phyloP scores from a whole-genome alignment of 2,113 vertebrate species.

The Struthidea cinerea region DNA sequence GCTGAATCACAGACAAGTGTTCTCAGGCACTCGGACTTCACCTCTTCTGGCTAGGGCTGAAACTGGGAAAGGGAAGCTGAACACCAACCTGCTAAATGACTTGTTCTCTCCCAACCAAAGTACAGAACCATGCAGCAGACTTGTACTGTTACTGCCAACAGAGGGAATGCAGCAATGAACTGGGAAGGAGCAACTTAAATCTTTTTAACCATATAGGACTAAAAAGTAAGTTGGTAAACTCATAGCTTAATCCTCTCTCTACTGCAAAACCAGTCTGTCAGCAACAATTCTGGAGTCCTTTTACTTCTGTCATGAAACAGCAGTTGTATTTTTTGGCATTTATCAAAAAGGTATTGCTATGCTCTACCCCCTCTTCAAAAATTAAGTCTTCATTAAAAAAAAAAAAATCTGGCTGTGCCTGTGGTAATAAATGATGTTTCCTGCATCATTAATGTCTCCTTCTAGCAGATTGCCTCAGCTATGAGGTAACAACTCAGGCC shows the following conservation, averaged over 20 bases:
- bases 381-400: neutral
- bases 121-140: neutral
- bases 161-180: neutral
- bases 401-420: neutral
- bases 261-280: neutral
- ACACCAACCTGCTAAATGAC: neutral
- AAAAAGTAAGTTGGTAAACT: neutral
- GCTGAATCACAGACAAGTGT: neutral
- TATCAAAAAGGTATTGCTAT: neutral
- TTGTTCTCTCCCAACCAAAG: accelerated
- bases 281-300: neutral
- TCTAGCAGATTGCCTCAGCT: neutral
- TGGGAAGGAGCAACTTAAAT: neutral
- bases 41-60: neutral
- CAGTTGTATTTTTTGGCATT: neutral
- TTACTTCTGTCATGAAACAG: neutral
- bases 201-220: neutral
- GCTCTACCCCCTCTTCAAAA: neutral
- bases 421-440: neutral
- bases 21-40: neutral
- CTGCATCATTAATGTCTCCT: neutral
- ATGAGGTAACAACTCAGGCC: neutral
- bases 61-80: neutral
- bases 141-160: neutral
- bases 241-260: neutral